Evolutionary conservation across 2,888 invertebrate species (phyloP).

Genomic region (Danaus chrysippus): DNA sequence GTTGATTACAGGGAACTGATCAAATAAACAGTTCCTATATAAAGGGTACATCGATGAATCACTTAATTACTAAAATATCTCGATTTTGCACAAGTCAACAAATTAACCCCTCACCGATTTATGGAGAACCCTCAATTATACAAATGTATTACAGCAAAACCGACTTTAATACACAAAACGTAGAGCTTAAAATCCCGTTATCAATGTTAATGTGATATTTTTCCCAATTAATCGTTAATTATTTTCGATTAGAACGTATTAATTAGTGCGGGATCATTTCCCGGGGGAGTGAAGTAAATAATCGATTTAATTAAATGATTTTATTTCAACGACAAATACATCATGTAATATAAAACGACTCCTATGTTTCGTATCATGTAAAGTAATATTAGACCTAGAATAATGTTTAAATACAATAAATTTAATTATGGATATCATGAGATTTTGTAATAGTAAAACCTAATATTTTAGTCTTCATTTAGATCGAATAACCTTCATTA

Average conservation of each 20-base stretch:
- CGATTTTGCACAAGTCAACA: conserved; percentile 21
- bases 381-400: too few species aligned
- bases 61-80: conserved; percentile 17
- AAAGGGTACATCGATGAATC: conserved; percentile 15
- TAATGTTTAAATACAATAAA: too few species aligned
- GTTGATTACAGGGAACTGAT: background rate
- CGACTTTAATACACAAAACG: background rate
- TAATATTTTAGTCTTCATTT: too few species aligned
- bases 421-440: too few species aligned
- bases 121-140: conserved; percentile 8
- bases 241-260: conserved; percentile 24
- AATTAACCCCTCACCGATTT: conserved; percentile 17
- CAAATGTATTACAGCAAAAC: background rate
- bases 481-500: too few species aligned
- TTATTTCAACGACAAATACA: too few species aligned
- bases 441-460: too few species aligned
- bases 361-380: too few species aligned
- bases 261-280: conserved; percentile 14
- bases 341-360: too few species aligned
- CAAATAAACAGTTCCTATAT: background rate
- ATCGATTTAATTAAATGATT: background rate
- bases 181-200: background rate
- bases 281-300: background rate
- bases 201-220: background rate
- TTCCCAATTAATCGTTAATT: conserved; percentile 24